Percentiles rank a stretch among this genome's conserved stretches.
phyloP scores from a whole-genome alignment of 2,113 vertebrate genomes.

The Nothocercus julius region DNA sequence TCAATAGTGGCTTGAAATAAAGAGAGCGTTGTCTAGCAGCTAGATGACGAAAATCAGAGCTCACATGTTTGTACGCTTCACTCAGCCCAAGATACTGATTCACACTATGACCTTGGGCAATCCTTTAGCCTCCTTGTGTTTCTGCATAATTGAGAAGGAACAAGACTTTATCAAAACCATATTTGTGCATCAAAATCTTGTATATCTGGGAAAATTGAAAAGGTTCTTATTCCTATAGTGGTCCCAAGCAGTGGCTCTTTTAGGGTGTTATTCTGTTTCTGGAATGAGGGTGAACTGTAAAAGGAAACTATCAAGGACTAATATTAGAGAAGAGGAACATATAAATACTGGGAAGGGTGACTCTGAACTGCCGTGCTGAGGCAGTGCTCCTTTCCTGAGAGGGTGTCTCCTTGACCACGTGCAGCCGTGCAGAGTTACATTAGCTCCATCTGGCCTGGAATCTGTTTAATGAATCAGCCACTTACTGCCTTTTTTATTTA shows the following conservation, averaged over 20 bases:
- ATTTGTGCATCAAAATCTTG: not conserved
- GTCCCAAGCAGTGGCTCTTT: not conserved
- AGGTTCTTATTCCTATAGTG: not conserved
- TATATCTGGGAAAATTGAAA: not conserved
- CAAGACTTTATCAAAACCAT: not conserved
- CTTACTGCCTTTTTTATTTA: not conserved
- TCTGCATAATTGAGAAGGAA: constrained; percentile 25
- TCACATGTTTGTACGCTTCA: constrained; percentile 42
- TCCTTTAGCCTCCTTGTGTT: not conserved
- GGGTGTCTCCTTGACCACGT: not conserved
- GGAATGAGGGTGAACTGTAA: not conserved
- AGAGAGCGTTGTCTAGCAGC: constrained; percentile 33
- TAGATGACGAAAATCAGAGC: constrained; percentile 48
- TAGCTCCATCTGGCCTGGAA: not conserved
- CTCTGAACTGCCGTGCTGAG: not conserved
- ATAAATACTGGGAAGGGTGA: not conserved
- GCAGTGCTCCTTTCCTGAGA: not conserved
- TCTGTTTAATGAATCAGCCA: not conserved
- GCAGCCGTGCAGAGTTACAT: not conserved
- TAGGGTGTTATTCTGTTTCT: not conserved
- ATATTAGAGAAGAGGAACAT: not conserved
- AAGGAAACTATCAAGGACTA: not conserved
- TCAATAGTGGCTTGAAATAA: constrained; percentile 50
- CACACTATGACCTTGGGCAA: constrained; percentile 4
- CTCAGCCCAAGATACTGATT: constrained; percentile 15